These are phyloP conservation scores for Sebastes kiyomatsui DNA, from an alignment of 2,797 vertebrate species.

Conservation along the genomic window DNA sequence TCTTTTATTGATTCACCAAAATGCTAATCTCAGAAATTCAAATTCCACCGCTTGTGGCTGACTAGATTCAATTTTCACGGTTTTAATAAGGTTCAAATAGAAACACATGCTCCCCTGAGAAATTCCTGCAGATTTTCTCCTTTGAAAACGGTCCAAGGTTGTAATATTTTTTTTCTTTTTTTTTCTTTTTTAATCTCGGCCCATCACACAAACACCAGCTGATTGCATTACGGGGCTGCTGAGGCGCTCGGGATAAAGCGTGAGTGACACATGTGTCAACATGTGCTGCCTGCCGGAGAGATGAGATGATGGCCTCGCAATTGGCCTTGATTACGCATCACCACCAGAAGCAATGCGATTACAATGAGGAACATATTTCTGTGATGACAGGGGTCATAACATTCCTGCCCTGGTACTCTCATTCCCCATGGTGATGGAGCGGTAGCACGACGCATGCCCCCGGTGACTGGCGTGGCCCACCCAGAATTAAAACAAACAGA, in stretches of 20 bases:
- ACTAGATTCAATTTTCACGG: slow-evolving; percentile 43
- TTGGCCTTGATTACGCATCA: slow-evolving; percentile 56
- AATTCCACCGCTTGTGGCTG: slow-evolving; percentile 32
- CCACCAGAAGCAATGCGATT: slow-evolving; percentile 27
- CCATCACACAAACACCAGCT: slow-evolving; percentile 16
- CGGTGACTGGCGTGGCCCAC: slow-evolving; percentile 38
- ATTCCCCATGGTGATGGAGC: slow-evolving; percentile 28
- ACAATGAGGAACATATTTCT: slow-evolving; percentile 40
- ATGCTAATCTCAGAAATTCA: slow-evolving; percentile 46
- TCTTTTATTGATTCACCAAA: slow-evolving; percentile 54
- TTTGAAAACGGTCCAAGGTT: slow-evolving; percentile 24
- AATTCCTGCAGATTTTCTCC: slow-evolving; percentile 23
- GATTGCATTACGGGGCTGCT: slow-evolving; percentile 13
- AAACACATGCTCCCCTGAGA: slow-evolving; percentile 34
- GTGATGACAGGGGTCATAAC: slow-evolving; percentile 36
- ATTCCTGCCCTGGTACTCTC: slow-evolving; percentile 7
- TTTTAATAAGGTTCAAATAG: slow-evolving; percentile 45
- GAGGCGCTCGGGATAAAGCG: slow-evolving; percentile 18
- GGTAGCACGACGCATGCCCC: background rate
- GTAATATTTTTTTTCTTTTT: background rate
- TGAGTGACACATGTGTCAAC: slow-evolving; percentile 27
- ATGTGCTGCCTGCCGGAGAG: background rate
- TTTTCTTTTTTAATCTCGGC: background rate
- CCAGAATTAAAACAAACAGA: slow-evolving; percentile 40
- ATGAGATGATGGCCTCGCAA: slow-evolving; percentile 30